Base-by-base conservation (phyloP, 2,113 vertebrate species). In the Rhinolophus sinicus region DNA sequence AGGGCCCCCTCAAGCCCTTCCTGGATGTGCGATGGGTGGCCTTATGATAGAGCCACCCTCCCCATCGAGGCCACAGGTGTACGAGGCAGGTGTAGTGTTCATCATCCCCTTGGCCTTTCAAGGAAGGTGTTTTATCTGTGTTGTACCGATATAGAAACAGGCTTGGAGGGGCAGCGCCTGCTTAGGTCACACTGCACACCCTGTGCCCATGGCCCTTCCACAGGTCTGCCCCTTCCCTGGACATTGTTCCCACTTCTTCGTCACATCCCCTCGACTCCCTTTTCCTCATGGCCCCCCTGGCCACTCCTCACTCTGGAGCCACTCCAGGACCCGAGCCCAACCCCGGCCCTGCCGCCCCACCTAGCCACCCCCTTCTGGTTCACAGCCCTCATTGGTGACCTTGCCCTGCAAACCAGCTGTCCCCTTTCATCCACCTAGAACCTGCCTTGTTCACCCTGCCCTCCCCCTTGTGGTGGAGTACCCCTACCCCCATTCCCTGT, bases 11-110 rank as follows among this genome's bases (percentile, higher is more conserved):
- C 0, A 8, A 50, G 28, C 26, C n/a, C 7, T 33, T 75, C 38
- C 33, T 12, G 5, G 0, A 0, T 13, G 4, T 10, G 33, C 33
- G 52, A 14, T 18, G 15, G 10, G 21, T 52, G 2, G 1, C 13
- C 30, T 60, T 2, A 1, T 14, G 33, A 28, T 54, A 16, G 44
- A 64, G 83, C n/a, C 3, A 12, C 8, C 35, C 44, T 38, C 56
- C 47, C 7, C 18, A 9, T 8, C 5, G 19, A 30, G 64, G 65
- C 9, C 40, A 18, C 4, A 1, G n/a, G 21, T 60, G 13, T 10
- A 2, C 18, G 0, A 12, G 64, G 70, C 76, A 4, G 28, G 12
- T 22, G 11, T 10, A 6, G 7, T 24, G 6, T 69, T 64, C 18
- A 3, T 50, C 22, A 6, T 52, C 13, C 19, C 9, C 21, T 24